phyloP scores from a whole-genome alignment of 2,888 invertebrate genomes.

The Sthenelais limicola region DNA sequence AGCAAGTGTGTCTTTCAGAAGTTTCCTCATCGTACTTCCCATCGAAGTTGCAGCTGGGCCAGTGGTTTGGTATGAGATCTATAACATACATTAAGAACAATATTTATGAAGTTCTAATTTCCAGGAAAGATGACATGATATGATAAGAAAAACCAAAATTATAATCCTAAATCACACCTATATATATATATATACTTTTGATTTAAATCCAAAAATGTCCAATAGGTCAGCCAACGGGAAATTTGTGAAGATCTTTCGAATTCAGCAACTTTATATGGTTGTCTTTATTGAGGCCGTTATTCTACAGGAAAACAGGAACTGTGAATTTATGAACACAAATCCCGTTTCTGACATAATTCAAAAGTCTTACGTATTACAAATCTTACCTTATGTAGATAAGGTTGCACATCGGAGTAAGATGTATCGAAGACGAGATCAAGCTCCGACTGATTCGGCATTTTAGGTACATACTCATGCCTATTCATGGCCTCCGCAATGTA shows the following conservation, averaged over 20 bases:
- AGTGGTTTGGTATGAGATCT: slow-evolving; percentile 78
- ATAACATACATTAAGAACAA: slow-evolving; percentile 54
- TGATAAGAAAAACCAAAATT: no score
- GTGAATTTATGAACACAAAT: neutral
- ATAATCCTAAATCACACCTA: neutral
- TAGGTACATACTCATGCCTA: slow-evolving; percentile 94
- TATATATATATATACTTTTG: neutral
- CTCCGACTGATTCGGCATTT: slow-evolving; percentile 93
- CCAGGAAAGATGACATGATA: no score
- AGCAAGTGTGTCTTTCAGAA: slow-evolving; percentile 86
- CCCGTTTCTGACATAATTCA: neutral
- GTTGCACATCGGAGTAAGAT: slow-evolving; percentile 92
- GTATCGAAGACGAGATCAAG: slow-evolving; percentile 96
- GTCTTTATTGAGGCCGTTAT: neutral
- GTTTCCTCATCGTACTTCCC: slow-evolving; percentile 90
- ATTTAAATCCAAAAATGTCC: neutral
- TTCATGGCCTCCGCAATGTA: slow-evolving; percentile 97
- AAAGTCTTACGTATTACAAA: neutral
- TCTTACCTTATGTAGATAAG: slow-evolving; percentile 93
- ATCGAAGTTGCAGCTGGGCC: slow-evolving; percentile 87
- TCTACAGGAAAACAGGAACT: neutral
- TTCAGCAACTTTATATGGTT: neutral
- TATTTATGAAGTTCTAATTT: no score
- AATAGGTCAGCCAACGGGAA: no score
- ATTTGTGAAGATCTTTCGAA: no score